Percentiles rank a stretch among this genome's conserved stretches.
phyloP scores from a whole-genome alignment of 2,797 vertebrate species.

The Lepilemur ruficaudatus region DNA sequence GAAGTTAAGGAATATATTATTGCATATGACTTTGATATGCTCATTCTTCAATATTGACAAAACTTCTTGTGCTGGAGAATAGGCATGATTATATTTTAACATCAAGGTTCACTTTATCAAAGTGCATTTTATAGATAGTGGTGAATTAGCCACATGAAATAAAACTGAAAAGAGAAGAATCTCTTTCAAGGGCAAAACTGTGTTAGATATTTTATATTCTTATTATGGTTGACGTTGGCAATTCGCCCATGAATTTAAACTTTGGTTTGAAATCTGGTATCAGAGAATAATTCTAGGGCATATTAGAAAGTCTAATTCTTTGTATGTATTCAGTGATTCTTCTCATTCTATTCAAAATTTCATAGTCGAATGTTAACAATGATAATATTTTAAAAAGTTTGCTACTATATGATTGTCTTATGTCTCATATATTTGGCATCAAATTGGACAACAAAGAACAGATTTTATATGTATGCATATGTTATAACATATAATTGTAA shows the following conservation, averaged over 20 bases:
- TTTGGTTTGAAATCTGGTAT: slow-evolving; percentile 41
- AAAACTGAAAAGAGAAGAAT: background rate
- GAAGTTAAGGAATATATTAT: background rate
- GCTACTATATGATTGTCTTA: background rate
- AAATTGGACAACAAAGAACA: background rate
- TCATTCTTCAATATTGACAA: background rate
- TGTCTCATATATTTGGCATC: background rate
- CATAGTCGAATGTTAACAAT: background rate
- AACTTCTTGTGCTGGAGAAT: background rate
- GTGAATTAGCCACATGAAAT: background rate
- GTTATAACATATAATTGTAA: background rate
- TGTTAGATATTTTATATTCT: slow-evolving; percentile 15
- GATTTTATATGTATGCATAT: background rate
- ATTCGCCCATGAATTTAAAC: background rate
- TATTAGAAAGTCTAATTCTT: slow-evolving; percentile 32
- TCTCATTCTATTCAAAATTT: background rate
- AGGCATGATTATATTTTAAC: background rate
- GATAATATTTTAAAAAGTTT: background rate
- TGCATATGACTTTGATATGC: background rate
- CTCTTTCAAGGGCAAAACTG: slow-evolving; percentile 32
- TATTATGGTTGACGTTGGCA: background rate
- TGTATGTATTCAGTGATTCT: background rate
- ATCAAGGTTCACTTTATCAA: slow-evolving; percentile 15
- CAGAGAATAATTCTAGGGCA: background rate
- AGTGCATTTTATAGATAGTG: background rate